phyloP scores from a whole-genome alignment of 2,113 vertebrate genomes.

The Clarias gariepinus region DNA sequence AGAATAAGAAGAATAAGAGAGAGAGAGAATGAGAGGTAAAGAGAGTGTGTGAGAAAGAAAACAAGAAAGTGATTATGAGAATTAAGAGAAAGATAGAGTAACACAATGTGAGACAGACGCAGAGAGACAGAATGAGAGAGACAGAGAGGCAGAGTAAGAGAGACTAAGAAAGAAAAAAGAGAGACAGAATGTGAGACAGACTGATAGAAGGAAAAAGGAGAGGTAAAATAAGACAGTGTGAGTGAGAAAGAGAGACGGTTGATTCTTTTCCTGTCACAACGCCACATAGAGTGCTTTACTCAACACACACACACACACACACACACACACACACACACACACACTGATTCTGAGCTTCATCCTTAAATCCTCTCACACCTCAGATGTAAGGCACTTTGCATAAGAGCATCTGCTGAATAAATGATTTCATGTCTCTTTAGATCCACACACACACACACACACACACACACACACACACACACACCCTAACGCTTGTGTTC shows the following conservation, averaged over 20 bases:
- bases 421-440: background rate
- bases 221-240: background rate
- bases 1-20: background rate
- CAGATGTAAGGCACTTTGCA: background rate
- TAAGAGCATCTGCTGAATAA: background rate
- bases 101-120: background rate
- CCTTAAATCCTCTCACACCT: background rate
- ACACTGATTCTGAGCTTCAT: background rate
- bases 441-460: constrained; percentile 3
- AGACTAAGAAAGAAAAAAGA: background rate
- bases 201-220: background rate
- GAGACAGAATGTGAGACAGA: background rate
- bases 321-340: background rate
- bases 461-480: constrained; percentile 23
- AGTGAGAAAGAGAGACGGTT: background rate
- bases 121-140: background rate
- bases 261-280: background rate
- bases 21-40: background rate
- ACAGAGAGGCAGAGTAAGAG: background rate
- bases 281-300: background rate
- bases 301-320: background rate
- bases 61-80: too few relatives aligned
- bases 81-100: background rate
- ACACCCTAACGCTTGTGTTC: background rate
- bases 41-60: background rate